Percentiles rank a stretch among this genome's conserved stretches.
These are phyloP conservation scores for Pipistrellus pipistrellus DNA, from an alignment of 2,797 vertebrate species.

Conservation along the genomic window DNA sequence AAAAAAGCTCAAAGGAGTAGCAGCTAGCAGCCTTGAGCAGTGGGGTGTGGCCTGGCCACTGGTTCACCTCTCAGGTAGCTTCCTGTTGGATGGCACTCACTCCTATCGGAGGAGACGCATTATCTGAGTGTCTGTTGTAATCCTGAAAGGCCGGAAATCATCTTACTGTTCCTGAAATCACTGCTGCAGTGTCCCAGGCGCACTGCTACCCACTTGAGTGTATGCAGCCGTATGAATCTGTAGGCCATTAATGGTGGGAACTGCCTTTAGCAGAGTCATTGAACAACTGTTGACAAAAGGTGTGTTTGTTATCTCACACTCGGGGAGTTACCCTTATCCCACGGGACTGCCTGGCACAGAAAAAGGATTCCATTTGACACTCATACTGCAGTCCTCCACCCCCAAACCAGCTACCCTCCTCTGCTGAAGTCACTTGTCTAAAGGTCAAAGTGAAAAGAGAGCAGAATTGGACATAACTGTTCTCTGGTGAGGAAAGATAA, in stretches of 20 bases:
- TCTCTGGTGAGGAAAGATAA: not conserved
- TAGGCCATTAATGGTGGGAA: not conserved
- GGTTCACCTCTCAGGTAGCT: not conserved
- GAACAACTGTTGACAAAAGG: not conserved
- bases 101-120: not conserved
- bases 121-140: not conserved
- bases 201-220: not conserved
- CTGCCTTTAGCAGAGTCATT: not conserved
- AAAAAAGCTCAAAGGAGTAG: not conserved
- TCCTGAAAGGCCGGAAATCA: not conserved
- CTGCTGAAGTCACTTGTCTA: not conserved
- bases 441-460: not conserved
- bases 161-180: not conserved
- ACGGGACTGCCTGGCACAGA: too few relatives aligned
- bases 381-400: not conserved
- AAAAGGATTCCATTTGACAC: not conserved
- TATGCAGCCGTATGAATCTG: not conserved
- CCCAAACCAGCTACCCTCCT: not conserved
- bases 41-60: accelerated
- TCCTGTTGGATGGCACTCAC: accelerated
- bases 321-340: not conserved
- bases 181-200: not conserved
- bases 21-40: too few relatives aligned
- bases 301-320: not conserved
- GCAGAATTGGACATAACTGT: not conserved